Conservation (phyloP, 2,113 vertebrate species). For the Baryphthengus martii region DNA sequence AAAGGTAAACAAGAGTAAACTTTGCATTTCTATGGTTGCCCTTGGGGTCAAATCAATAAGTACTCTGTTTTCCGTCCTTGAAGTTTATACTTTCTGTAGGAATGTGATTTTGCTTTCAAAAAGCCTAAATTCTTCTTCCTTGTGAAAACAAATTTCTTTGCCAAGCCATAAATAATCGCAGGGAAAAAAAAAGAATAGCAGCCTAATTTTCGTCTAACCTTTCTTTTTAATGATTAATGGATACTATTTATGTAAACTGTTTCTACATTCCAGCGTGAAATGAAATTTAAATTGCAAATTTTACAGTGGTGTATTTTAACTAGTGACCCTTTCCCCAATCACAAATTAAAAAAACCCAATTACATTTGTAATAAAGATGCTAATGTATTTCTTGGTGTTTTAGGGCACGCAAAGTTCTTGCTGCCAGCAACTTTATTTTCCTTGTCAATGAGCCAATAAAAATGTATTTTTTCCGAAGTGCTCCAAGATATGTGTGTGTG, state of each 20-base stretch:
- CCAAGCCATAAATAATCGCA: slow-evolving; percentile 67
- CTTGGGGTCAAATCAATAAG: slow-evolving; percentile 2
- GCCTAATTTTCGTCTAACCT: slow-evolving; percentile 78
- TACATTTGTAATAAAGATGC: slow-evolving; percentile 81
- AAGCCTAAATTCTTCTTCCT: slow-evolving; percentile 43
- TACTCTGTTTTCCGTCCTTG: background rate
- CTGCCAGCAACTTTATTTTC: slow-evolving; percentile 45
- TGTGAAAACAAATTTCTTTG: slow-evolving; percentile 61
- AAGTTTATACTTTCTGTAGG: slow-evolving; percentile 29
- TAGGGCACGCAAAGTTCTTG: slow-evolving; percentile 56
- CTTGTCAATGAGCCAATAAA: background rate
- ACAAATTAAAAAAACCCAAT: slow-evolving; percentile 76
- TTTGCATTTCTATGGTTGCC: background rate
- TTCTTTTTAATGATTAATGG: slow-evolving; percentile 82
- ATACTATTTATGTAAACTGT: slow-evolving; percentile 78
- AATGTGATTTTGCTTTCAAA: slow-evolving; percentile 53
- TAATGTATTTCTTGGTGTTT: slow-evolving; percentile 74
- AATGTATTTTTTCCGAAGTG: slow-evolving; percentile 11
- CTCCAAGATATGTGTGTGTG: background rate
- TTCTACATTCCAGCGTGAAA: slow-evolving; percentile 75
- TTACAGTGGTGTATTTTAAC: slow-evolving; percentile 76
- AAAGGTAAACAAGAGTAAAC: background rate
- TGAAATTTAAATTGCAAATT: slow-evolving; percentile 84
- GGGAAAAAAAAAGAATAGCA: slow-evolving; percentile 53
- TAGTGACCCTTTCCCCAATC: slow-evolving; percentile 73